Evolutionary conservation across 2,888 invertebrate genomes (phyloP).

Genomic region (Drosophila koepferae): DNA sequence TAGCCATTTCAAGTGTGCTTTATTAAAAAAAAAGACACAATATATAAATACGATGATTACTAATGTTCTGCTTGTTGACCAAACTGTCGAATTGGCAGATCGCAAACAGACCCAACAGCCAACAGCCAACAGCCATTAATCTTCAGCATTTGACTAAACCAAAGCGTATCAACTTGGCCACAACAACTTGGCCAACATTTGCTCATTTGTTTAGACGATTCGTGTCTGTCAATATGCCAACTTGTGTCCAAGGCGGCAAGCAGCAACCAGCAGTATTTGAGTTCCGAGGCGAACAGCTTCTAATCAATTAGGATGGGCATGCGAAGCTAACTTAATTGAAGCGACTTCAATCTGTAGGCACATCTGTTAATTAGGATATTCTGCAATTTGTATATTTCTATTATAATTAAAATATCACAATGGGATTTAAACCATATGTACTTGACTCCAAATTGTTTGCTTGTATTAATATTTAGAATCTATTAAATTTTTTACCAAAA

Average conservation of each 20-base stretch:
- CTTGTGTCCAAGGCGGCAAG: not conserved
- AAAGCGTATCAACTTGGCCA: not conserved
- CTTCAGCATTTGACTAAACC: not conserved
- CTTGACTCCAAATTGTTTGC: not conserved
- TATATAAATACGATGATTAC: not conserved
- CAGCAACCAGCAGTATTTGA: not conserved
- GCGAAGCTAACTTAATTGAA: not conserved
- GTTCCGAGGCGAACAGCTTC: not conserved
- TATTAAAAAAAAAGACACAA: slow-evolving; percentile 54
- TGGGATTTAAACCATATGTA: not conserved
- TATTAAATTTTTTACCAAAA: too few relatives aligned
- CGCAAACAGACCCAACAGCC: not conserved
- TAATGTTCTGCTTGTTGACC: slow-evolving; percentile 16
- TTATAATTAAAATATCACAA: not conserved
- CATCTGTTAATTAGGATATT: not conserved
- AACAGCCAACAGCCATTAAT: not conserved
- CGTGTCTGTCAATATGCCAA: slow-evolving; percentile 25
- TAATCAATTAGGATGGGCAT: not conserved
- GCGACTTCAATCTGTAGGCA: not conserved
- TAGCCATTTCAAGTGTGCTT: slow-evolving; percentile 42
- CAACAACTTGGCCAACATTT: not conserved
- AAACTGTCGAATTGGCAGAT: slow-evolving; percentile 17
- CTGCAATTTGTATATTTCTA: not conserved
- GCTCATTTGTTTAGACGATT: slow-evolving; percentile 3
- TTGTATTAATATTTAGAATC: not conserved